Conservation (phyloP, 1,140 invertebrate species). For the Drosophila persimilis region DNA sequence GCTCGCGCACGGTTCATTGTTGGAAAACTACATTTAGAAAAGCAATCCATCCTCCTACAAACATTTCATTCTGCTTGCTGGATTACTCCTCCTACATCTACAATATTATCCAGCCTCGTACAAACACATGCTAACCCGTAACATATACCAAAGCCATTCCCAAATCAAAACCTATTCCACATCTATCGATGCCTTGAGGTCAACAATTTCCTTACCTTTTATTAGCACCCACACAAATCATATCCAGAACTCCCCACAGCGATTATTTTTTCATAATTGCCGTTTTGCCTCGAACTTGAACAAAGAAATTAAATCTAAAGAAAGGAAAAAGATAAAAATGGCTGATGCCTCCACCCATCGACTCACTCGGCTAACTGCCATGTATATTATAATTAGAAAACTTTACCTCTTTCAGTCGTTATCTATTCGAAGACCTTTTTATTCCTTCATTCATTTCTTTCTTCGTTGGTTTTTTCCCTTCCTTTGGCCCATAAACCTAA, state of each 20-base stretch:
- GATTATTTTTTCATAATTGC: conserved; percentile 38
- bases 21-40: no score
- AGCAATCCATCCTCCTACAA: no score
- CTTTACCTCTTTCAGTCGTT: conserved; percentile 52
- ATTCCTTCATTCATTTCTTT: conserved; percentile 2
- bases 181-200: no score
- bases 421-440: conserved; percentile 48
- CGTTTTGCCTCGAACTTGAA: conserved; percentile 15
- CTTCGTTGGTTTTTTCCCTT: neutral
- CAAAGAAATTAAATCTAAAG: conserved; percentile 7
- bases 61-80: no score
- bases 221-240: no score
- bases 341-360: conserved; percentile 4
- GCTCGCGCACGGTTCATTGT: no score
- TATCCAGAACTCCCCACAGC: neutral
- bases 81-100: no score
- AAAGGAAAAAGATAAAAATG: conserved; percentile 5
- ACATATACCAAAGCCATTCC: no score
- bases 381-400: conserved; percentile 75
- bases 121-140: no score
- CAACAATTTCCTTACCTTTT: no score
- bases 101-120: no score
- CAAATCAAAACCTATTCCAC: no score
- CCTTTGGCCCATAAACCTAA: conserved; percentile 52
- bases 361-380: conserved; percentile 4